A percentile compares a stretch with the other conserved stretches of the same genome.
Evolutionary conservation across 2,113 vertebrate genomes (phyloP).

Genomic region (Hoplias malabaricus): DNA sequence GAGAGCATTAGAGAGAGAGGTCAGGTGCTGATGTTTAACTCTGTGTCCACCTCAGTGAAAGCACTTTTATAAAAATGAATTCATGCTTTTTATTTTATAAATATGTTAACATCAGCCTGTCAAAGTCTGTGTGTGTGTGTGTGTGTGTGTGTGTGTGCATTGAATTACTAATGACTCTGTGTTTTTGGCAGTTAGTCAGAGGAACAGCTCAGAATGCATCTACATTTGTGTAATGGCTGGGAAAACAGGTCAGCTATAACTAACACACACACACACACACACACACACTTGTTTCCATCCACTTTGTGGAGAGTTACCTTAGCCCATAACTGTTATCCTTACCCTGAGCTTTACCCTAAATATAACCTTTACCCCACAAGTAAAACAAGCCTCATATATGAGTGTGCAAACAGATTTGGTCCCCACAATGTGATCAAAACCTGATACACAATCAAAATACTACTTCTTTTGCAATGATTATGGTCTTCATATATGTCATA

Average conservation of each 20-base stretch:
- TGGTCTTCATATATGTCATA: background rate
- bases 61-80: too few relatives aligned
- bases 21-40: too few relatives aligned
- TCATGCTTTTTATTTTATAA: background rate
- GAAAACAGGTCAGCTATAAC: constrained; percentile 76
- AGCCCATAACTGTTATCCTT: too few relatives aligned
- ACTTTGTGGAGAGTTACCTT: too few relatives aligned
- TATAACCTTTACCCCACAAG: too few relatives aligned
- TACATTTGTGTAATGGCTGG: constrained; percentile 94
- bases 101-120: background rate
- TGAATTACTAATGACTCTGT: background rate
- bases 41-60: too few relatives aligned
- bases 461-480: background rate
- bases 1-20: too few relatives aligned
- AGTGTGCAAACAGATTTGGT: too few relatives aligned
- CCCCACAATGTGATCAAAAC: too few relatives aligned
- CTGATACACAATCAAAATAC: background rate
- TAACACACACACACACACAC: background rate
- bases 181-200: constrained; percentile 79
- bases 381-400: too few relatives aligned
- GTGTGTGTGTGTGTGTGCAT: constrained; percentile 4
- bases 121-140: constrained; percentile 13
- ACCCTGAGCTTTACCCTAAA: too few relatives aligned
- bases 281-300: too few relatives aligned
- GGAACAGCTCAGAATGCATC: constrained; percentile 84